Evolutionary conservation across 2,113 vertebrate species (phyloP).

Genomic region (Himantopus leucocephalus): DNA sequence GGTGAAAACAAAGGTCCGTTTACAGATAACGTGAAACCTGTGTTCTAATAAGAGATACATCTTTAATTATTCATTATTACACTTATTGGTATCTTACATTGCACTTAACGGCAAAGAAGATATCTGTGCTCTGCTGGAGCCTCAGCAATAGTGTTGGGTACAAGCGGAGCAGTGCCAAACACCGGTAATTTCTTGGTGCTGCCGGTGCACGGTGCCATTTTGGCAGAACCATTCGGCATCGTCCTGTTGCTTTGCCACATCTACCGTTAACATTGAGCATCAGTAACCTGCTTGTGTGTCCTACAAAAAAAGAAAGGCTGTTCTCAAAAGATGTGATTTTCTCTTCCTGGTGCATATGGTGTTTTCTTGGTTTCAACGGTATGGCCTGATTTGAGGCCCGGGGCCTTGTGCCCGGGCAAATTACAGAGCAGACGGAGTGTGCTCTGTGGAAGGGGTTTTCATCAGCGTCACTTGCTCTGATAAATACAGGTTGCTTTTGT

Average conservation of each 20-base stretch:
- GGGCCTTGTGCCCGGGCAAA: not conserved
- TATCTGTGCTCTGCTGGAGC: not conserved
- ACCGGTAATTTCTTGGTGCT: not conserved
- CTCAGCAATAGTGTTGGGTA: not conserved
- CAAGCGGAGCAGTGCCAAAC: rapidly evolving
- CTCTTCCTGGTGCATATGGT: not conserved
- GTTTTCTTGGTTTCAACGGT: not conserved
- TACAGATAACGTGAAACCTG: slow-evolving; percentile 1
- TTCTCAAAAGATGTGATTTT: not conserved
- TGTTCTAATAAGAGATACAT: slow-evolving; percentile 28
- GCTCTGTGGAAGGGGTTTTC: not conserved
- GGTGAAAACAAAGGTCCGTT: not conserved
- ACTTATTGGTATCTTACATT: slow-evolving; percentile 9
- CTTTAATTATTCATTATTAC: slow-evolving; percentile 62
- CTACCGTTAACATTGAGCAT: rapidly evolving
- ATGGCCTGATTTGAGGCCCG: not conserved
- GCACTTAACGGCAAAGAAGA: slow-evolving; percentile 6
- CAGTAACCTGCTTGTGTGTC: not conserved
- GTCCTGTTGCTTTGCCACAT: not conserved
- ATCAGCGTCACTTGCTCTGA: not conserved
- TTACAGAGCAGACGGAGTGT: not conserved
- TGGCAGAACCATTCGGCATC: not conserved
- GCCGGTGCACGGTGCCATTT: rapidly evolving
- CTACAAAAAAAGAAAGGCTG: not conserved
- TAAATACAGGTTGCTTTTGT: not conserved